Percentiles rank a stretch among this genome's conserved stretches.
phyloP scores from a whole-genome alignment of 2,888 invertebrate species.

The Acrobasis consociella region DNA sequence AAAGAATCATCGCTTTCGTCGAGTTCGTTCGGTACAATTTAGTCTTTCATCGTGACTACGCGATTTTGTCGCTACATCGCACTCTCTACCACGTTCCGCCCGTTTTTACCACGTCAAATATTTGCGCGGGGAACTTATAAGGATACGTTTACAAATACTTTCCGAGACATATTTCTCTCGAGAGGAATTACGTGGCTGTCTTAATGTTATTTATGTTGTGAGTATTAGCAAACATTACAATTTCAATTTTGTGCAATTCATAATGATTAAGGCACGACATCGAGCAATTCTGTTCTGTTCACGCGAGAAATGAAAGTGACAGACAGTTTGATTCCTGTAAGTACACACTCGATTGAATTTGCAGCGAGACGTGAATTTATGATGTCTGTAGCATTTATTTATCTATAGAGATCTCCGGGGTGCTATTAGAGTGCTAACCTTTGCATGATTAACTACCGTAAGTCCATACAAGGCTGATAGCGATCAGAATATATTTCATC shows the following conservation, averaged over 20 bases:
- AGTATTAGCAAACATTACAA: constrained; percentile 39
- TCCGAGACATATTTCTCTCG: constrained; percentile 36
- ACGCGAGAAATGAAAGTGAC: constrained; percentile 79
- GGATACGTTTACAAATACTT: constrained; percentile 25
- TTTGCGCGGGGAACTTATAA: constrained; percentile 18
- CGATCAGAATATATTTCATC: constrained; percentile 3
- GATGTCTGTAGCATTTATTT: constrained; percentile 18
- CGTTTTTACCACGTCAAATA: constrained; percentile 19
- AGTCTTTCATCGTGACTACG: constrained; percentile 63
- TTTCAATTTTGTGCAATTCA: constrained; percentile 49
- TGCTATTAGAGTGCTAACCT: constrained; percentile 13
- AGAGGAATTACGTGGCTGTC: constrained; percentile 38
- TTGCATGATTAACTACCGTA: constrained; percentile 16
- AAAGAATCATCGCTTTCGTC: constrained; percentile 69
- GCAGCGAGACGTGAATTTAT: constrained; percentile 27
- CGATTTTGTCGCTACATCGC: constrained; percentile 57
- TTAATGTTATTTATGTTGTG: constrained; percentile 37
- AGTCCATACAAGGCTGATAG: not conserved
- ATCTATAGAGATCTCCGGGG: constrained; percentile 12
- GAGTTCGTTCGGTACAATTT: constrained; percentile 51
- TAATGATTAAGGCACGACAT: constrained; percentile 50
- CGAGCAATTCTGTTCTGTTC: constrained; percentile 63
- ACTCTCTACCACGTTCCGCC: constrained; percentile 35
- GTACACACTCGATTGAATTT: constrained; percentile 28
- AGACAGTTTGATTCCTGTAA: constrained; percentile 46